These are phyloP conservation scores for Neodontobutis hainanensis DNA, from an alignment of 2,113 vertebrate species.

Conservation along the genomic window DNA sequence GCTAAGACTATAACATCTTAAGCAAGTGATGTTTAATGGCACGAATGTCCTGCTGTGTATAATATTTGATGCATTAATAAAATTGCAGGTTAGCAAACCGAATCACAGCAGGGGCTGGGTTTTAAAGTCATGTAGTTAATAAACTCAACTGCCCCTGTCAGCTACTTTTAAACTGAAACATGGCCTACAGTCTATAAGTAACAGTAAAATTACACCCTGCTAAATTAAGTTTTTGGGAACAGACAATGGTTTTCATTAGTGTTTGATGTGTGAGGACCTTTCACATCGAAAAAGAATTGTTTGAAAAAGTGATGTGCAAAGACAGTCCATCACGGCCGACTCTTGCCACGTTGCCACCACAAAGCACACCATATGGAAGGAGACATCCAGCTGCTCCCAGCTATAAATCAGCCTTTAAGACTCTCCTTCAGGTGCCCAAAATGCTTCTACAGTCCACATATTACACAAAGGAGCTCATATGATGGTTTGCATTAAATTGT, in stretches of 20 bases:
- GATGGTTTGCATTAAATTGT: too few species aligned
- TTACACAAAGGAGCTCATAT: neutral
- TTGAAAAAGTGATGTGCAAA: neutral
- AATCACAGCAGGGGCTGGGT: neutral
- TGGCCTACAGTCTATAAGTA: too few species aligned
- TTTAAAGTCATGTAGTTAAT: neutral
- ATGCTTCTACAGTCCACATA: neutral
- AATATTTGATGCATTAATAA: slow-evolving; percentile 13
- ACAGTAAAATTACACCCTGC: too few species aligned
- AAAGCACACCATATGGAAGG: neutral
- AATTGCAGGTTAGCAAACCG: slow-evolving; percentile 7
- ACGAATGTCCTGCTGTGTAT: neutral
- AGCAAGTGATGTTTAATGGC: neutral
- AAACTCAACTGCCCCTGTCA: neutral
- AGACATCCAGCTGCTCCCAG: neutral
- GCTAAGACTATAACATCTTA: too few species aligned
- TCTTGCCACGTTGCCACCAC: neutral
- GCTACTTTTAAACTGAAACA: neutral
- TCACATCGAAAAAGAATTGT: too few species aligned
- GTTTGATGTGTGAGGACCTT: too few species aligned
- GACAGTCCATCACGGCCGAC: neutral
- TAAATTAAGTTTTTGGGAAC: too few species aligned
- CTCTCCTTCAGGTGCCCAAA: neutral
- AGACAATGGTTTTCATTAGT: too few species aligned
- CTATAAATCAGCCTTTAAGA: neutral